Evolutionary conservation across 2,888 invertebrate species (phyloP), one percentile per base, ranked within the genome.

Genomic region (Yponomeuta malinellus): DNA sequence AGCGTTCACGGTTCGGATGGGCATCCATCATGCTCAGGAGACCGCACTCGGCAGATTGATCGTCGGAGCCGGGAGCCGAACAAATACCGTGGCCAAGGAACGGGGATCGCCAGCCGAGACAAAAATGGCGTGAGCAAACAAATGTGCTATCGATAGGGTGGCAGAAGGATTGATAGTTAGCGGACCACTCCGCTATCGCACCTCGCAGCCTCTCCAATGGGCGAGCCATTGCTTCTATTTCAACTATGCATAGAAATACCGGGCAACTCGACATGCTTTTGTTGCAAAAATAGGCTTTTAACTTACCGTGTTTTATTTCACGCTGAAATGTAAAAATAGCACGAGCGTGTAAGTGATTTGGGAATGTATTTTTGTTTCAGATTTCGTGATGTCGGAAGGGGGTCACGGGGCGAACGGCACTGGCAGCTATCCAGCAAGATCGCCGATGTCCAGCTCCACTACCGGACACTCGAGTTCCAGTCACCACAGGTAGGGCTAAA

Each of bases 41-140:
- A 79, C 78, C 78, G 76, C 78, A 78, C 81, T 80, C 79, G 81
- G 82, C 83, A 88, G 88, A 90, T 90, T 89, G 90, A 90, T 89
- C 83, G 71, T 67, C 67, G 67, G 37, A 48, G 67, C 59, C 67
- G 59, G 63, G 48, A 65, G n/a, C 65, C 68, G 68, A 68, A 71
- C 63, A 63, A 71, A 71, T 83, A 84, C 80, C 83, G 79, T 79
- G 74, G 73, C 73, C 71, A 75, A 76, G 76, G 73, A 78, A 76
- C 78, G 81, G 78, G 81, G 81, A 59, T 59, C 52, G 15, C 52
- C 81, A 84, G 85, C 10, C 81, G 79, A 88, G 90, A 90, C 90
- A 90, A 88, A 89, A 90, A 89, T 90, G 85, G 88, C 83, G 87
- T 81, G 83, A 89, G 80, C 88, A 90, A 90, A 91, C 89, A 90